Percentiles rank a stretch among this genome's conserved stretches.
These are phyloP conservation scores for Xestia rhomboidea DNA, from an alignment of 2,888 invertebrate genomes.

Conservation along the genomic window DNA sequence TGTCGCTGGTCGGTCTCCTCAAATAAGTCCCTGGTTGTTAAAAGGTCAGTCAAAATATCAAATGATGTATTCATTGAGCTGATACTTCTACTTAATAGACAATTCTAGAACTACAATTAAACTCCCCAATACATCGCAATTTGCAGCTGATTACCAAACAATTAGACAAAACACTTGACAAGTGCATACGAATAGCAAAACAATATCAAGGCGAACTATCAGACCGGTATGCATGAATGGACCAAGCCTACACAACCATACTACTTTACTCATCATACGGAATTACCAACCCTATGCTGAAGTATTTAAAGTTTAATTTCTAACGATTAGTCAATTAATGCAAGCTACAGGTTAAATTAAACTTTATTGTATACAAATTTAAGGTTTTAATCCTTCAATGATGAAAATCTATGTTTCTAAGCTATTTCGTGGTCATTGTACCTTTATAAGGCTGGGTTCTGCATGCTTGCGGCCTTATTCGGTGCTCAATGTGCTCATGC, in stretches of 20 bases:
- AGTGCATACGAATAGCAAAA: slow-evolving; percentile 66
- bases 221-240: slow-evolving; percentile 68
- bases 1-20: background rate
- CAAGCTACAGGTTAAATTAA: slow-evolving; percentile 15
- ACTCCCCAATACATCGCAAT: slow-evolving; percentile 27
- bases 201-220: slow-evolving; percentile 68
- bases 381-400: slow-evolving; percentile 38
- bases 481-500: slow-evolving; percentile 34
- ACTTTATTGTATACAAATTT: background rate
- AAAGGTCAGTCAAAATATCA: background rate
- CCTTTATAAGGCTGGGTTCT: slow-evolving; percentile 62
- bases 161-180: slow-evolving; percentile 58
- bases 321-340: background rate
- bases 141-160: slow-evolving; percentile 60
- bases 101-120: background rate
- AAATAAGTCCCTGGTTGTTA: background rate
- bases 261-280: slow-evolving; percentile 3
- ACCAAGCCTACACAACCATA: slow-evolving; percentile 49
- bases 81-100: background rate
- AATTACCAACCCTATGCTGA: background rate
- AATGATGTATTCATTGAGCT: background rate
- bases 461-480: slow-evolving; percentile 50
- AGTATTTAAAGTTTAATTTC: slow-evolving; percentile 8
- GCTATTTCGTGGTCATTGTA: slow-evolving; percentile 67
- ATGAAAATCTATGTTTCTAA: slow-evolving; percentile 14